Percentiles rank a stretch among this genome's conserved stretches.
phyloP scores from a whole-genome alignment of 1,140 invertebrate genomes.

The Pseudoatta argentina region DNA sequence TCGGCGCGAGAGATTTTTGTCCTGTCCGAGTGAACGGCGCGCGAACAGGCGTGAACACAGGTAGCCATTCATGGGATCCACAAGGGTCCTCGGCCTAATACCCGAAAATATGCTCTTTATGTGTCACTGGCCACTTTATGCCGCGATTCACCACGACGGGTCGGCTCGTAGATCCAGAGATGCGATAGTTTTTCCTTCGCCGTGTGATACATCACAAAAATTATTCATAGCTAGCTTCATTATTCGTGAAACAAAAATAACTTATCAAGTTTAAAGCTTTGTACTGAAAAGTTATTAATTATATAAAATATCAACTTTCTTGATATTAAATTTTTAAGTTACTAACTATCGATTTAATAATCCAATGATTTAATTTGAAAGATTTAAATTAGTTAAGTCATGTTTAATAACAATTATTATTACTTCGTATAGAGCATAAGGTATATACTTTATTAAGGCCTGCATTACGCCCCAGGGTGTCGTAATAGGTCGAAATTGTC shows the following conservation, averaged over 20 bases:
- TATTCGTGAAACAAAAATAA: constrained; percentile 8
- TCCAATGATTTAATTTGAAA: background rate
- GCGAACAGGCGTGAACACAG: constrained; percentile 84
- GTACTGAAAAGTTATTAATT: background rate
- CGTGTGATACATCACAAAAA: background rate
- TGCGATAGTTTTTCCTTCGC: constrained; percentile 47
- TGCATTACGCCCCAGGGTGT: constrained; percentile 56
- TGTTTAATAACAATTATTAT: constrained; percentile 45
- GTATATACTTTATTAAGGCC: constrained; percentile 30
- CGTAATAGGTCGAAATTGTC: constrained; percentile 82
- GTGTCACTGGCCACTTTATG: constrained; percentile 85
- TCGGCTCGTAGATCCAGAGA: constrained; percentile 56
- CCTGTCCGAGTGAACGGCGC: constrained; percentile 52
- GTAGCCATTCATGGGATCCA: constrained; percentile 75
- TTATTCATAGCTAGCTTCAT: constrained; percentile 9
- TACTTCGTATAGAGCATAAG: background rate
- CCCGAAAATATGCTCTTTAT: constrained; percentile 86
- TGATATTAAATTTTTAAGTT: background rate
- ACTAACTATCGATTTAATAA: background rate
- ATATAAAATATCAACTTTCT: background rate
- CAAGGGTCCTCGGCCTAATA: constrained; percentile 77
- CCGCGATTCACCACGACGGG: constrained; percentile 68
- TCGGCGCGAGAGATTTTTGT: constrained; percentile 79
- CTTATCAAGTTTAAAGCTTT: background rate
- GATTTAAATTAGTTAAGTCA: constrained; percentile 14